phyloP scores from a whole-genome alignment of 2,797 vertebrate genomes.

The Euthynnus affinis region DNA sequence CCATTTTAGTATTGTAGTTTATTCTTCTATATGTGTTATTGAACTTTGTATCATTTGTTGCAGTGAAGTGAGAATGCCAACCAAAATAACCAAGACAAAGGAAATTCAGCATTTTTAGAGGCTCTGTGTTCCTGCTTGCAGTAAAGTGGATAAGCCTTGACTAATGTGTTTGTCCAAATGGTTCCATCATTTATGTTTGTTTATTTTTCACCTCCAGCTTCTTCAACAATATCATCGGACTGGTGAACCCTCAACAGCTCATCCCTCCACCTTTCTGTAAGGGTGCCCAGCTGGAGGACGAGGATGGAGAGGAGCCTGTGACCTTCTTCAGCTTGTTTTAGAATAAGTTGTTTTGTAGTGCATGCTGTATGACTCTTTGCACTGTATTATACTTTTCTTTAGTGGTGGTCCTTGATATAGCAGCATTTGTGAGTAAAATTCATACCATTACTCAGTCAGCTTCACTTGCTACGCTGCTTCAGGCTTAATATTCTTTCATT shows the following conservation, averaged over 20 bases:
- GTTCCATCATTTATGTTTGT: not conserved
- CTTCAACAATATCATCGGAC: slow-evolving; percentile 77
- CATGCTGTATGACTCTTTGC: slow-evolving; percentile 5
- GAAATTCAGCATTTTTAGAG: too few species aligned
- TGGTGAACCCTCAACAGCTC: slow-evolving; percentile 70
- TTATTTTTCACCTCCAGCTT: slow-evolving; percentile 67
- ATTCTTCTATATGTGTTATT: too few species aligned
- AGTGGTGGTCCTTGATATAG: not conserved
- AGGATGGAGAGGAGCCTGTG: slow-evolving; percentile 27
- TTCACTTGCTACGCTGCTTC: not conserved
- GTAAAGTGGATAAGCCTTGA: too few species aligned
- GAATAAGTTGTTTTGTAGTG: not conserved
- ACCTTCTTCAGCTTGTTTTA: slow-evolving; percentile 75
- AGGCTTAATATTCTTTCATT: not conserved
- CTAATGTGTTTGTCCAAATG: too few species aligned
- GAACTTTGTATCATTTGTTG: too few species aligned
- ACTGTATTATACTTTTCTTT: not conserved
- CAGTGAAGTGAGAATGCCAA: too few species aligned
- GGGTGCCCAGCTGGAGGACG: slow-evolving; percentile 2
- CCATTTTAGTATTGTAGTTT: too few species aligned
- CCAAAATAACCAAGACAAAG: too few species aligned
- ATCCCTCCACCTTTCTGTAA: slow-evolving; percentile 77
- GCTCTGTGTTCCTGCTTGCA: too few species aligned
- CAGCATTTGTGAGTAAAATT: not conserved
- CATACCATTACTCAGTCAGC: not conserved